Base-by-base conservation (phyloP, 2,797 vertebrate genomes). In the Anisognathus igniventris region DNA sequence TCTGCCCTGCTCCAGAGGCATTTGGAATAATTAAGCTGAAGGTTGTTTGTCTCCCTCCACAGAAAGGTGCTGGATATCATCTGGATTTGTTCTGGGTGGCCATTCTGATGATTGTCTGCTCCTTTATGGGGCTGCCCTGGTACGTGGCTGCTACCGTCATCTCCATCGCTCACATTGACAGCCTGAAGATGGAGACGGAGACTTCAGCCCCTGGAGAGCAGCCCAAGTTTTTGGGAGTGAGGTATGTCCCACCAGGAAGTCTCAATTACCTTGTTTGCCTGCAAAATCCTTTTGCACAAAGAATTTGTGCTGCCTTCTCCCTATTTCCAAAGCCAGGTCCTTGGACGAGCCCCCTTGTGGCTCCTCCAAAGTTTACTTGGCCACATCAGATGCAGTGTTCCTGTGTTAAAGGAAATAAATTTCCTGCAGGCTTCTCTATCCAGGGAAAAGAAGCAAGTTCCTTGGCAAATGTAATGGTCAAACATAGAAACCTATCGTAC, bases 21-120 rank as follows among this genome's bases (percentile, higher is more conserved):
- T 75, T 39, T 51, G n/a, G 57, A 42, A 14, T 53, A 62, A 50
- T 22, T 18, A 56, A 67, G 6, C 72, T 72, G 30, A 78, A 57
- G 17, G 17, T n/a, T 93, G 8, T 48, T 30, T 57, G 17, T 81
- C 39, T 93, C n/a, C 77, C 76, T 87, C 58, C 72, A 35, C 98
- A 99, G 99, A 99, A 99, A 98, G 99, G 99, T 92, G 98, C 99
- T 89, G 99, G 99, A 1, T 99, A 99, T 93, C 99, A 99, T 62
- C 97, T 99, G 97, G 99, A 99, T 82, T 98, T 99, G 76, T 99
- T 99, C 87, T 99, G 98, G 99, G 99, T 99, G 90, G 98, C 98
- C 17, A 39, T 99, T 40, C 98, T 99, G 92, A 97, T 99, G 97
- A 97, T 98, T 7, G 23, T 99, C 6, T 99, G 99, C 96, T 99